These are phyloP conservation scores for Drusus annulatus DNA, from an alignment of 1,140 invertebrate genomes.

Conservation along the genomic window DNA sequence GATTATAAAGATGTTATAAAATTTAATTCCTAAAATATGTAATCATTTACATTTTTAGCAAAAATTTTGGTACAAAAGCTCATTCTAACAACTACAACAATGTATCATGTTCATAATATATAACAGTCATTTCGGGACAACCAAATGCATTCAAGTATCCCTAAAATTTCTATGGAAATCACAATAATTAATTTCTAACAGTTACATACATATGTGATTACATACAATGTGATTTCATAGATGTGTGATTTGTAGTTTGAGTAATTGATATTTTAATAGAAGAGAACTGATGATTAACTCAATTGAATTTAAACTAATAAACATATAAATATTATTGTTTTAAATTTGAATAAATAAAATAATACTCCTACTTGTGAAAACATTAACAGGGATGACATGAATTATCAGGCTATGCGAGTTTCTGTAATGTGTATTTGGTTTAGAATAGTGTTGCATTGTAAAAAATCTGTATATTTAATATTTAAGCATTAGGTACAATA, in stretches of 20 bases:
- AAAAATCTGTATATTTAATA: not conserved
- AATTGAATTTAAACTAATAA: no score
- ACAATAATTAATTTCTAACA: not conserved
- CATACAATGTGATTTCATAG: not conserved
- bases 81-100: slow-evolving; percentile 56
- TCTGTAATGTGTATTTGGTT: no score
- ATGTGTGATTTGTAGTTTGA: no score
- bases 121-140: slow-evolving; percentile 57
- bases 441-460: not conserved
- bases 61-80: slow-evolving; percentile 59
- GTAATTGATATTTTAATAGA: no score
- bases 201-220: not conserved
- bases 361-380: no score
- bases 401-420: no score
- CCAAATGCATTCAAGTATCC: slow-evolving; percentile 44
- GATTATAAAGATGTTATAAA: slow-evolving; percentile 29
- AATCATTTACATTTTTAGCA: slow-evolving; percentile 49
- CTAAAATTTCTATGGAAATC: slow-evolving; percentile 16
- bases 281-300: no score
- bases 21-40: slow-evolving; percentile 32
- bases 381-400: no score
- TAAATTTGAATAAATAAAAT: no score
- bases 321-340: no score
- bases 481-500: slow-evolving; percentile 5
- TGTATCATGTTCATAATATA: slow-evolving; percentile 32